Conservation (phyloP, 2,888 invertebrate genomes). For the Eilema depressum region DNA sequence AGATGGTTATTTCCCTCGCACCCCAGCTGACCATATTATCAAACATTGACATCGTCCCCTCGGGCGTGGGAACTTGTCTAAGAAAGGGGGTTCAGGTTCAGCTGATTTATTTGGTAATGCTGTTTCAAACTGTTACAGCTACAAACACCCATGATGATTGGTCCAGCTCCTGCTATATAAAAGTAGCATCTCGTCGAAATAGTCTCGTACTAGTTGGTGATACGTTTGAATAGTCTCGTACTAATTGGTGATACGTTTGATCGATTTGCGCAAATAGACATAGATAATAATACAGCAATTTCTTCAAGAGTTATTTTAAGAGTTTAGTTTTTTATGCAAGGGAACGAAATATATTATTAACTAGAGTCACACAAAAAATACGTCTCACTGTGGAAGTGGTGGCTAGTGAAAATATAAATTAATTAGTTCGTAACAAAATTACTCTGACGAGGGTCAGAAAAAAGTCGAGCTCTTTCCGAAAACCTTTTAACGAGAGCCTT, state of each 20-base stretch:
- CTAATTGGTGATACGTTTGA: not conserved
- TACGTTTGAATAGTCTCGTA: not conserved
- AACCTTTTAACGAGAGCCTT: constrained; percentile 72
- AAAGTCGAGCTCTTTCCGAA: constrained; percentile 63
- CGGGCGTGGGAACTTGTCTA: too few relatives aligned
- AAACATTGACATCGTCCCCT: too few relatives aligned
- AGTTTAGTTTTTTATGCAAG: not conserved
- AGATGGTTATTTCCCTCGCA: too few relatives aligned
- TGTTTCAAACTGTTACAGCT: too few relatives aligned
- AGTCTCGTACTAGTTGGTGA: not conserved
- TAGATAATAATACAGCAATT: too few relatives aligned
- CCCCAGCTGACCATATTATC: too few relatives aligned
- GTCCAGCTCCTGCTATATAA: too few relatives aligned
- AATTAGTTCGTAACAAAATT: constrained; percentile 77
- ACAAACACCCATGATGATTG: too few relatives aligned
- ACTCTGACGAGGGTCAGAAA: constrained; percentile 76
- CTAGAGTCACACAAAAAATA: constrained; percentile 14
- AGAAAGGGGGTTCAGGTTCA: too few relatives aligned
- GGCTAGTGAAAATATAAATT: constrained; percentile 60
- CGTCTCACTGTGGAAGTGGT: not conserved
- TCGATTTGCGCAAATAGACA: not conserved
- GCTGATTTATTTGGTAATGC: too few relatives aligned
- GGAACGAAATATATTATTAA: not conserved
- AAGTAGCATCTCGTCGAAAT: not conserved
- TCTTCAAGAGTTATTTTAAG: too few relatives aligned